Evolutionary conservation across 2,888 invertebrate genomes (phyloP).

Genomic region (Antheraea assamensis): DNA sequence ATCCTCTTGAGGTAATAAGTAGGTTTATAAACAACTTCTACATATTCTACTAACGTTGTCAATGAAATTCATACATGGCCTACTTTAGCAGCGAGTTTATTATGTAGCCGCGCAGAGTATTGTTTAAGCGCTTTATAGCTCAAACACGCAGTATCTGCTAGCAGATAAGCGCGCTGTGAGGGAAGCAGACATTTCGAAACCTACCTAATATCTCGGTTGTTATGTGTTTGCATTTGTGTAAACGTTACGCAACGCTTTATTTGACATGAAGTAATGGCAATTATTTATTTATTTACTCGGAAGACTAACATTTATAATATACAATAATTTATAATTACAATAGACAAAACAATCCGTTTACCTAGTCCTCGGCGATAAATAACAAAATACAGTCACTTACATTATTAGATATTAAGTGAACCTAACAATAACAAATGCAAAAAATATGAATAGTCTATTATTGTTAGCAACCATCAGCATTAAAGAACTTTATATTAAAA

Average conservation of each 20-base stretch:
- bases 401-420: too few species aligned
- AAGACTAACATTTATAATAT: too few species aligned
- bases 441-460: too few species aligned
- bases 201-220: constrained; percentile 30
- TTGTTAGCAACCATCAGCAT: too few species aligned
- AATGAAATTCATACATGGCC: constrained; percentile 1
- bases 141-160: constrained; percentile 57
- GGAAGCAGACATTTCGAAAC: constrained; percentile 45
- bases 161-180: constrained; percentile 53
- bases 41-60: constrained; percentile 7
- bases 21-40: neutral
- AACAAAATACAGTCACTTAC: too few species aligned
- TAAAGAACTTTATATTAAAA: too few species aligned
- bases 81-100: constrained; percentile 30
- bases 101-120: constrained; percentile 53
- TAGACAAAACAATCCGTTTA: too few species aligned
- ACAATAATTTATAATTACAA: too few species aligned
- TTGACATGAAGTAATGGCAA: neutral
- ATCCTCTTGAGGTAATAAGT: neutral
- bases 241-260: neutral
- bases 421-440: too few species aligned
- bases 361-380: too few species aligned
- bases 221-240: neutral
- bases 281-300: too few species aligned
- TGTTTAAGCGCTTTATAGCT: constrained; percentile 54